A percentile compares a stretch with the other conserved stretches of the same genome.
Evolutionary conservation across 2,113 vertebrate species (phyloP).

Genomic region (Tautogolabrus adspersus): DNA sequence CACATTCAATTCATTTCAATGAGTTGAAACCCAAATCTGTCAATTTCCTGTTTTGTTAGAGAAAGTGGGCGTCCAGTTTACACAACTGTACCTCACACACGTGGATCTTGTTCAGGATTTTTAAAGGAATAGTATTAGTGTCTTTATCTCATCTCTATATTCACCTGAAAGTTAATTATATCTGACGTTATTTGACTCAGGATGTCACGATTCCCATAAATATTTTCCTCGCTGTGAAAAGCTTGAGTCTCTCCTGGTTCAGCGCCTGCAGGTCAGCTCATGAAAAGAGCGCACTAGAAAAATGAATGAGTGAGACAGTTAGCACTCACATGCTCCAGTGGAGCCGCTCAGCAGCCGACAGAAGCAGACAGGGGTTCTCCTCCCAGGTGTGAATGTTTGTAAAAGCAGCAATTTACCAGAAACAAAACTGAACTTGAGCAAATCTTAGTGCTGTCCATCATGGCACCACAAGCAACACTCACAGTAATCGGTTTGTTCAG

Average conservation of each 20-base stretch:
- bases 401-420: slow-evolving; percentile 28
- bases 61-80: slow-evolving; percentile 28
- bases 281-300: slow-evolving; percentile 40
- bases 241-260: slow-evolving; percentile 23
- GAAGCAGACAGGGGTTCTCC: slow-evolving; percentile 22
- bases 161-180: neutral
- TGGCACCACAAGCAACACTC: neutral
- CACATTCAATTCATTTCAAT: slow-evolving; percentile 40
- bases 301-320: slow-evolving; percentile 57
- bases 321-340: slow-evolving; percentile 64
- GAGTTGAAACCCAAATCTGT: slow-evolving; percentile 72
- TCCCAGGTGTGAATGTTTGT: slow-evolving; percentile 65
- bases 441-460: slow-evolving; percentile 35
- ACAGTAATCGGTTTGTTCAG: slow-evolving; percentile 7
- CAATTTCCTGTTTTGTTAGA: slow-evolving; percentile 30
- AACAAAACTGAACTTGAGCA: slow-evolving; percentile 39
- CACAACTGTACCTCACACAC: slow-evolving; percentile 17
- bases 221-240: slow-evolving; percentile 19
- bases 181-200: neutral
- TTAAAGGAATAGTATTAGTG: neutral
- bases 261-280: slow-evolving; percentile 41
- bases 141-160: slow-evolving; percentile 33
- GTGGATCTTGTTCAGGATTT: neutral
- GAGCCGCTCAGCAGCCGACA: slow-evolving; percentile 48
- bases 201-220: slow-evolving; percentile 22